These are phyloP conservation scores for Hydriomena furcata DNA, from an alignment of 2,888 invertebrate genomes.

Conservation along the genomic window DNA sequence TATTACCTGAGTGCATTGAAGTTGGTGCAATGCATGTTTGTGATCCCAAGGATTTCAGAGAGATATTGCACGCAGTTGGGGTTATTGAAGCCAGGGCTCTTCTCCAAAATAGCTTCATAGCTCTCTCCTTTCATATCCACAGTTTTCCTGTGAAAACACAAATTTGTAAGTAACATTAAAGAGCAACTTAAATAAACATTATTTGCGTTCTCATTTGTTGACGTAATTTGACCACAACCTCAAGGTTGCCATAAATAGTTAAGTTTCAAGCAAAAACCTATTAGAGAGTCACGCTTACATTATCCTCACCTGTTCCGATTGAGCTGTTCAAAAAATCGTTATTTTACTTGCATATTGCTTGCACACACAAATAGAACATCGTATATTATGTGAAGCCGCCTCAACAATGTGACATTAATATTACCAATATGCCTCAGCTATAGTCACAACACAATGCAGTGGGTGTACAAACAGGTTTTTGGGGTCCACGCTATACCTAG, in stretches of 20 bases:
- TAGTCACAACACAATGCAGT: slow-evolving; percentile 69
- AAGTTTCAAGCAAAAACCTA: slow-evolving; percentile 48
- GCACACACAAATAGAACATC: slow-evolving; percentile 79
- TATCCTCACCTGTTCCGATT: slow-evolving; percentile 81
- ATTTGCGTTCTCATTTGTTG: slow-evolving; percentile 50
- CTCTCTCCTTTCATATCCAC: slow-evolving; percentile 90
- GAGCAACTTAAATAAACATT: slow-evolving; percentile 38
- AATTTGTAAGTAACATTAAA: slow-evolving; percentile 41
- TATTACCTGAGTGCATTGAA: slow-evolving; percentile 87
- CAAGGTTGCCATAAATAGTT: slow-evolving; percentile 31
- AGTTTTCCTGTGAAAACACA: slow-evolving; percentile 85
- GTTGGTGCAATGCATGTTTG: slow-evolving; percentile 87
- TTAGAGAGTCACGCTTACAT: slow-evolving; percentile 68
- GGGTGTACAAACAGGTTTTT: slow-evolving; percentile 66
- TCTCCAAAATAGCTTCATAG: slow-evolving; percentile 92
- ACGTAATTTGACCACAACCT: slow-evolving; percentile 44
- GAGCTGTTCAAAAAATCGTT: slow-evolving; percentile 82
- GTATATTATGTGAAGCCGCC: slow-evolving; percentile 75
- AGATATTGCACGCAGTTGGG: slow-evolving; percentile 94
- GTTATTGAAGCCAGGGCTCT: slow-evolving; percentile 94
- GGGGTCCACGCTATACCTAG: slow-evolving; percentile 74
- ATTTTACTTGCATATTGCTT: slow-evolving; percentile 77
- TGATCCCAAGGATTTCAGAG: slow-evolving; percentile 88
- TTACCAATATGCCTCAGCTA: slow-evolving; percentile 73
- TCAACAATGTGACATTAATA: slow-evolving; percentile 77